Conservation (phyloP, 2,888 invertebrate species). For the Microplitis manilae region DNA sequence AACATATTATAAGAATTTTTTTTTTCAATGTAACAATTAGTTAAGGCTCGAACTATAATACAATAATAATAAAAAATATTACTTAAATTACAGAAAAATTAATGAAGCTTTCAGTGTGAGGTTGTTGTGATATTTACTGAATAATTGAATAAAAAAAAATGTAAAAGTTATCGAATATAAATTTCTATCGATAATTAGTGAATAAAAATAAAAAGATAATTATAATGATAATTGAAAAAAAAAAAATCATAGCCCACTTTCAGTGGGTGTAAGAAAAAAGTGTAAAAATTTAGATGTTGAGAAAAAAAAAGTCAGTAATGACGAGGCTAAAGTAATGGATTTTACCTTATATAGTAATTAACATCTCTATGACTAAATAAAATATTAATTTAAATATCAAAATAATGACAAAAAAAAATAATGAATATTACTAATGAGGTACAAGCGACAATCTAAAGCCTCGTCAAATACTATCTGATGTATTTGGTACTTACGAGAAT, state of each 20-base stretch:
- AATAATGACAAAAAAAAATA: slow-evolving; percentile 13
- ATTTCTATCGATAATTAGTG: slow-evolving; percentile 32
- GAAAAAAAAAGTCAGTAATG: slow-evolving; percentile 53
- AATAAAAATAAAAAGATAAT: slow-evolving; percentile 33
- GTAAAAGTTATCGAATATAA: slow-evolving; percentile 41
- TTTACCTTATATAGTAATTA: slow-evolving; percentile 47
- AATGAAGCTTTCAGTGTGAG: slow-evolving; percentile 70
- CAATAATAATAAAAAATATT: slow-evolving; percentile 31
- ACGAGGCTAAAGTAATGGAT: slow-evolving; percentile 64
- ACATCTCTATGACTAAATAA: slow-evolving; percentile 24
- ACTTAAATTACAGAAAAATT: slow-evolving; percentile 48
- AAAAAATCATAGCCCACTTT: slow-evolving; percentile 54
- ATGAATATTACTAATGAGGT: slow-evolving; percentile 20
- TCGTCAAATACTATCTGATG: slow-evolving; percentile 69
- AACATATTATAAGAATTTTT: not conserved
- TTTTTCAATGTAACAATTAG: not conserved
- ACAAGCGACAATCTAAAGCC: slow-evolving; percentile 69
- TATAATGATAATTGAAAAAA: not conserved
- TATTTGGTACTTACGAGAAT: slow-evolving; percentile 62
- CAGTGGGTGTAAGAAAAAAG: slow-evolving; percentile 51
- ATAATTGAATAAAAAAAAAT: slow-evolving; percentile 53
- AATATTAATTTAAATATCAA: slow-evolving; percentile 38
- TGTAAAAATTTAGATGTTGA: slow-evolving; percentile 50
- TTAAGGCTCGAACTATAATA: slow-evolving; percentile 12
- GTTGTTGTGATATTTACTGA: slow-evolving; percentile 70